Conservation (phyloP, 2,797 vertebrate species). For the Platalea minor region DNA sequence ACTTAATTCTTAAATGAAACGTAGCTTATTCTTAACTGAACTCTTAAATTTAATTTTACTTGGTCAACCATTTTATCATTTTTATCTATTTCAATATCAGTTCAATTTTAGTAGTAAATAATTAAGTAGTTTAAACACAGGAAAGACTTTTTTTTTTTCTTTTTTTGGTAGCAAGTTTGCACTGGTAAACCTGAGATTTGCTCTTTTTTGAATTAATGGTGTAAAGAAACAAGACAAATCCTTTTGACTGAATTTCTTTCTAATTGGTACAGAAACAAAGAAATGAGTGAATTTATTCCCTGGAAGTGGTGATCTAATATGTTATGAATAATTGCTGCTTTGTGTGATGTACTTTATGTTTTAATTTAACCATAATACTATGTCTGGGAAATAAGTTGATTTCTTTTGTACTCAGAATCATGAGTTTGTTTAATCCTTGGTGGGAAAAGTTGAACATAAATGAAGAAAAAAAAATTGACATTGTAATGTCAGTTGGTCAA, state of each 20-base stretch:
- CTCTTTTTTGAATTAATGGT: not conserved
- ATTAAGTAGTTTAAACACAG: not conserved
- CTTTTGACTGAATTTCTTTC: not conserved
- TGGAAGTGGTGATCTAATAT: not conserved
- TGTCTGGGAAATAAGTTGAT: not conserved
- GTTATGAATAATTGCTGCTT: not conserved
- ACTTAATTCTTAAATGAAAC: not conserved
- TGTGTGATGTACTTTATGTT: not conserved
- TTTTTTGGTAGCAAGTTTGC: not conserved
- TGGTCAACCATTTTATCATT: not conserved
- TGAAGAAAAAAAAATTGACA: not conserved
- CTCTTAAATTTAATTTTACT: not conserved
- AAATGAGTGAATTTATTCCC: not conserved
- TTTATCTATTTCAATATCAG: not conserved
- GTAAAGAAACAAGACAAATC: not conserved
- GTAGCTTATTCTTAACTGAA: not conserved
- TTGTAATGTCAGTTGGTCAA: not conserved
- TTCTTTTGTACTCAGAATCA: not conserved
- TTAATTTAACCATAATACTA: not conserved
- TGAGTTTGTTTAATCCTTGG: not conserved
- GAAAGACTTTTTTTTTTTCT: not conserved
- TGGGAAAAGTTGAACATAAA: not conserved
- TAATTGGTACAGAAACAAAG: not conserved
- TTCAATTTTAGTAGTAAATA: not conserved
- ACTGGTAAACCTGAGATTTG: not conserved